Evolutionary conservation across 2,888 invertebrate species (phyloP).

Genomic region (Catocala nupta): DNA sequence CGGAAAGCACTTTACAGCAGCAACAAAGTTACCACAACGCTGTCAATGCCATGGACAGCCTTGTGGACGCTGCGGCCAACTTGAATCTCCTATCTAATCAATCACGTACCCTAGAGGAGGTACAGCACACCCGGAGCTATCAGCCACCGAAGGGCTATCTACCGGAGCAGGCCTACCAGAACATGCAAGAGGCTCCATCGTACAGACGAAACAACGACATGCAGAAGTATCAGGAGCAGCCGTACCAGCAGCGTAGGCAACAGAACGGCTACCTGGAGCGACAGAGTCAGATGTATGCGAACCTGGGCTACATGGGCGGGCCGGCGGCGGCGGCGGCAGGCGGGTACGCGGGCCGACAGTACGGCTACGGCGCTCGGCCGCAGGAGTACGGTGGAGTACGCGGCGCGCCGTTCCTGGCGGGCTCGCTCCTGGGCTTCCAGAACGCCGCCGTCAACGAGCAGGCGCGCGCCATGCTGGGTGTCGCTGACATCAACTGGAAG

Average conservation of each 20-base stretch:
- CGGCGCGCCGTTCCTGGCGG: conserved; percentile 76
- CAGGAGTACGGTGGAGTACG: conserved; percentile 67
- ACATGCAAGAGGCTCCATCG: conserved; percentile 66
- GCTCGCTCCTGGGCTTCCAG: conserved; percentile 82
- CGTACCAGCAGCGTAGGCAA: conserved; percentile 62
- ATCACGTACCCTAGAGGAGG: conserved; percentile 59
- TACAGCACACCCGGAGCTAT: conserved; percentile 62
- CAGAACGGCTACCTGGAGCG: conserved; percentile 77
- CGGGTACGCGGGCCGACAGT: conserved; percentile 50
- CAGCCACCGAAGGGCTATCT: conserved; percentile 60
- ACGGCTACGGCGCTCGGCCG: conserved; percentile 64
- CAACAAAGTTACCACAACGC: conserved; percentile 66
- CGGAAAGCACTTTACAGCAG: conserved; percentile 65
- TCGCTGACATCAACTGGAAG: conserved; percentile 89
- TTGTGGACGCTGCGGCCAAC: conserved; percentile 74
- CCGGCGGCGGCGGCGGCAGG: conserved; percentile 35
- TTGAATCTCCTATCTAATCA: conserved; percentile 69
- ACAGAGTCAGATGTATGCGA: conserved; percentile 51
- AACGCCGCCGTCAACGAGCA: conserved; percentile 85
- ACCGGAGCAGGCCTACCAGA: conserved; percentile 66
- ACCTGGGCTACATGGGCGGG: conserved; percentile 40
- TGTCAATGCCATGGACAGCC: conserved; percentile 67
- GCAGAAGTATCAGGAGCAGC: conserved; percentile 72
- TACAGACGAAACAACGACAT: conserved; percentile 65
- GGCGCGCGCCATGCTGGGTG: conserved; percentile 85